Base-by-base conservation (phyloP, 1,140 invertebrate genomes). In the Diorhabda elongata region DNA sequence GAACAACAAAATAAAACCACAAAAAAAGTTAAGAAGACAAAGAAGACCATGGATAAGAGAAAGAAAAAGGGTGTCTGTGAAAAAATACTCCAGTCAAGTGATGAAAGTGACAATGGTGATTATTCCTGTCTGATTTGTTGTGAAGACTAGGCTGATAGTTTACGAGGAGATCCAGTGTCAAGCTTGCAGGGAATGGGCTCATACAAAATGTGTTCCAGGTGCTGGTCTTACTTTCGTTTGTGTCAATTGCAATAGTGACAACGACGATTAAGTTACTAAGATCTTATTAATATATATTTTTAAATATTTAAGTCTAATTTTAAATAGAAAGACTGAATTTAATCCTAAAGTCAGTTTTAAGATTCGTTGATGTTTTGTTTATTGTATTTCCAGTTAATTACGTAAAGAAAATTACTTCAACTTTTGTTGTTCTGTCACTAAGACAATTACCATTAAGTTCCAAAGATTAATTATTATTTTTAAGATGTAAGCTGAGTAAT, bases 31-130 rank as follows among this genome's bases (percentile, higher is more conserved):
- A 75, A 73, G 52, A 71, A 76, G 71, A n/a, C 58, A 74, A 75
- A 73, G 69, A 69, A 69, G 66, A 69, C 72, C 26, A 69, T 71
- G 9, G 63, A 61, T 68, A 73, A 73, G 4, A 56, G 56, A 52
- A 62, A 42, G 2, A 52, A 64, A n/a, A 64, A 63, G 69, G 56
- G 58, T 68, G 66, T 61, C 44, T 61, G 8, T 58, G 73, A 75
- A 75, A 71, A 74, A 75, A 68, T 73, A 72, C 65, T 77, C 58
- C 69, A 77, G 65, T 73, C 71, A 69, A 77, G 71, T 71, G 71
- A 73, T n/a, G 70, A 74, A 74, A 74, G 71, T 66, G 67, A 73
- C 60, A 63, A 71, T 59, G 69, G 68, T 71, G 69, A 74, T 64
- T 75, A 71, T 65, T 52, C 56, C 64, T 74, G 69, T 60, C 66